Base-by-base conservation (phyloP, 2,797 vertebrate genomes). In the Erethizon dorsatum region DNA sequence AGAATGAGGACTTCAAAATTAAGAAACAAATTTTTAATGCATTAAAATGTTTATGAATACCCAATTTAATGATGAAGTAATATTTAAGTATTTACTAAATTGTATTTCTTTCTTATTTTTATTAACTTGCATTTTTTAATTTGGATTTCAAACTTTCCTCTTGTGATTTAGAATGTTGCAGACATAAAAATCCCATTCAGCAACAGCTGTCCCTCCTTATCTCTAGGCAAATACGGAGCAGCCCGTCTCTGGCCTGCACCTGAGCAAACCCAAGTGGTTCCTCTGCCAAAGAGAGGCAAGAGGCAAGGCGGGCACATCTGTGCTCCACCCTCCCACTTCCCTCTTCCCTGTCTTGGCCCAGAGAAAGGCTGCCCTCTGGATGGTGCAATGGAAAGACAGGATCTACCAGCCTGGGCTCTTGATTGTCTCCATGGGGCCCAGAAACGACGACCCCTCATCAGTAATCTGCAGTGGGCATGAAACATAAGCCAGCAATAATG, bases 121-220 rank as follows among this genome's bases (percentile, higher is more conserved):
- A 93, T 88, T 56, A 65, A 47, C 56, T 97, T 83, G 71, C 77
- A 83, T 78, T 28, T 94, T 77, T 91, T 61, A 45, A 61, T 80
- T 88, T 91, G n/a, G 22, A 89, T 67, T 92, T 84, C 56, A 18
- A 87, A 52, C 63, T 91, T 89, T 71, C 84, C 22, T 79, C 90
- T 47, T 14, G 37, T 63, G 50, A n/a, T 83, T 78, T 82, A 7
- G 11, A 92, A 75, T 13, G 86, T 86, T 50, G 28, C 22, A 65
- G 37, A 54, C 14, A 61, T 78, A 45, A 61, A 52, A 92, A 78
- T 83, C 73, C 80, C 56, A 83, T 89, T n/a, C 31, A 89, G 45
- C 45, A 71, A 26, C 54, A 41, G 37, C 17, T 79, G 52, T 1
- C 47, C 14, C 57, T 82, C 57, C n/a, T 82, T 8, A 4, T 37